A percentile compares a stretch with the other conserved stretches of the same genome.
These are phyloP conservation scores for Erythrocercus mccallii DNA, from an alignment of 2,113 vertebrate genomes.

Conservation along the genomic window DNA sequence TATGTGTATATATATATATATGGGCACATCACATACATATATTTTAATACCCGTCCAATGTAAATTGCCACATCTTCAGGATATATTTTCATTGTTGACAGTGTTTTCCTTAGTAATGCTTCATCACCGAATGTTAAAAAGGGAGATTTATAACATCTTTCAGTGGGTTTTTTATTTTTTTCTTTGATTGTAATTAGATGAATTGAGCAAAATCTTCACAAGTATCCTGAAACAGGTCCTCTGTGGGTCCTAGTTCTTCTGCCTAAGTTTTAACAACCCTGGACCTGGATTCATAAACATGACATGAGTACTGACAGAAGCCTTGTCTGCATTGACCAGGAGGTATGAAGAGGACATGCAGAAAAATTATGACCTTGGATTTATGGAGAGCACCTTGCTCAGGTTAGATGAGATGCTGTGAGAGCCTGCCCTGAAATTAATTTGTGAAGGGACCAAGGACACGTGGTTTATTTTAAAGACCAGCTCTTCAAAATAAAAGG, in stretches of 20 bases:
- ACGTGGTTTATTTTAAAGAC: not conserved
- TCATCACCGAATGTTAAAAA: not conserved
- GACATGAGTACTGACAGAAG: not conserved
- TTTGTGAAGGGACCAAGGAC: not conserved
- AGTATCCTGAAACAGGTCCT: not conserved
- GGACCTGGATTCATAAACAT: not conserved
- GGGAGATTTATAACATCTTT: not conserved
- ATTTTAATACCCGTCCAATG: not conserved
- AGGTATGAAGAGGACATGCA: accelerated
- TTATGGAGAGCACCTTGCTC: not conserved
- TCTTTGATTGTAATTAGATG: not conserved
- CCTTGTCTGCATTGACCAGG: not conserved
- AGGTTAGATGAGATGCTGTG: not conserved
- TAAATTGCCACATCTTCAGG: not conserved
- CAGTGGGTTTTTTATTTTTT: accelerated
- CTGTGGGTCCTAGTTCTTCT: not conserved
- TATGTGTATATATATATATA: not conserved
- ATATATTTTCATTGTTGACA: not conserved
- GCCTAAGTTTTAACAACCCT: not conserved
- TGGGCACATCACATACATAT: accelerated
- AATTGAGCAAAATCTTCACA: not conserved
- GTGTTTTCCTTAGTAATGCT: not conserved
- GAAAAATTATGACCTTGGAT: not conserved
- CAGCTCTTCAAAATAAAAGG: not conserved
- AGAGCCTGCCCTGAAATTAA: not conserved